Conservation (phyloP, 1,140 invertebrate genomes). For the Cyclargus thomasi region DNA sequence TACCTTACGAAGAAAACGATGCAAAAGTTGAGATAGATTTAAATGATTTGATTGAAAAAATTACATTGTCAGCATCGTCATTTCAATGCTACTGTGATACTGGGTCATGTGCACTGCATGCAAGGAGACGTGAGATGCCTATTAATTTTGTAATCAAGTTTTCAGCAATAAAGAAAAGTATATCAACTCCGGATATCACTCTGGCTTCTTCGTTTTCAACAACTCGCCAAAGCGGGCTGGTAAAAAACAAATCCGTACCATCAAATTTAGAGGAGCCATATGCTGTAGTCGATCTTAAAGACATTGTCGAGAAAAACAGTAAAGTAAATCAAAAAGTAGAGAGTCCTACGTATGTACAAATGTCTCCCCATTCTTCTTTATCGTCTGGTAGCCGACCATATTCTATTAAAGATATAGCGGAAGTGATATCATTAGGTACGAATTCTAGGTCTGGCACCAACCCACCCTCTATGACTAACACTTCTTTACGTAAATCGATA, state of each 20-base stretch:
- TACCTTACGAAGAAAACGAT: slow-evolving; percentile 37
- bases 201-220: slow-evolving; percentile 50
- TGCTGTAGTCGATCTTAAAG: slow-evolving; percentile 46
- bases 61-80: slow-evolving; percentile 47
- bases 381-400: slow-evolving; percentile 52
- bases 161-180: slow-evolving; percentile 65
- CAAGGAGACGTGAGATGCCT: slow-evolving; percentile 45
- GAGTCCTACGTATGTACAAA: slow-evolving; percentile 35
- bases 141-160: slow-evolving; percentile 57
- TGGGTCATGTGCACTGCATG: slow-evolving; percentile 53
- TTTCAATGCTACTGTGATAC: slow-evolving; percentile 69
- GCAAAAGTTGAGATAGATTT: slow-evolving; percentile 51
- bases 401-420: slow-evolving; percentile 63
- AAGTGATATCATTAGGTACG: slow-evolving; percentile 54
- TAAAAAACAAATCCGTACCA: slow-evolving; percentile 57
- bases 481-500: slow-evolving; percentile 50
- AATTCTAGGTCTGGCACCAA: slow-evolving; percentile 52
- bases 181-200: slow-evolving; percentile 65
- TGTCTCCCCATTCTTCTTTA: slow-evolving; percentile 45
- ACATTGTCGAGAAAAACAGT: slow-evolving; percentile 42
- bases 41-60: slow-evolving; percentile 41
- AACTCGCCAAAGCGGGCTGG: slow-evolving; percentile 36
- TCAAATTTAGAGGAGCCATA: slow-evolving; percentile 59
- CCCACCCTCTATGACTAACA: slow-evolving; percentile 51
- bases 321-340: slow-evolving; percentile 26